Evolutionary conservation across 37 sponge, comb jelly and placozoan species (phyloP).

Genomic region (Cladorhizidae sp.): DNA sequence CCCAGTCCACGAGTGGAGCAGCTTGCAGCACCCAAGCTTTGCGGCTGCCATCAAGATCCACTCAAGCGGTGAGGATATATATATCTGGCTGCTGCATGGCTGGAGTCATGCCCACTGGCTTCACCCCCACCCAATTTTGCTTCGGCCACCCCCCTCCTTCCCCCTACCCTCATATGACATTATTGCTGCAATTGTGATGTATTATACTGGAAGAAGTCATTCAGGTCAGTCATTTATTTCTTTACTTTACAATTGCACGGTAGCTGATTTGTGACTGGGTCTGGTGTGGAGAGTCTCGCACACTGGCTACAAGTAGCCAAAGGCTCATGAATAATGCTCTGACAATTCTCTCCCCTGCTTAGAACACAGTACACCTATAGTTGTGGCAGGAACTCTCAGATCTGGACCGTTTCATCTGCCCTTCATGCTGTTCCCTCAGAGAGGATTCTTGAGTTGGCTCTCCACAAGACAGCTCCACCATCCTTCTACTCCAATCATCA

Average conservation of each 20-base stretch:
- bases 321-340: too few species aligned
- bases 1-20: conserved; percentile 49
- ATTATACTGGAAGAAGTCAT: background rate
- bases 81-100: too few species aligned
- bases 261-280: too few species aligned
- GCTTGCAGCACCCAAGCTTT: conserved; percentile 71
- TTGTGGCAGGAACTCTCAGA: conserved; percentile 74
- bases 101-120: background rate
- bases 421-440: conserved; percentile 33
- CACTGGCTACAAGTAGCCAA: too few species aligned
- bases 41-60: background rate
- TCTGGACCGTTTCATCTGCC: conserved; percentile 60
- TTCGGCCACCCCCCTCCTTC: background rate
- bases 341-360: background rate
- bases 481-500: conserved; percentile 49
- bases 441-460: conserved; percentile 40
- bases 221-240: too few species aligned
- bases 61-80: background rate
- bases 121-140: too few species aligned
- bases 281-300: too few species aligned
- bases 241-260: too few species aligned
- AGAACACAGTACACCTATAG: conserved; percentile 86
- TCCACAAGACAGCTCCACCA: conserved; percentile 61
- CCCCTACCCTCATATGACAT: background rate
- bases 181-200: too few species aligned